A percentile compares a stretch with the other conserved stretches of the same genome.
These are phyloP conservation scores for Suricata suricatta DNA, from an alignment of 2,113 vertebrate genomes.

Conservation along the genomic window DNA sequence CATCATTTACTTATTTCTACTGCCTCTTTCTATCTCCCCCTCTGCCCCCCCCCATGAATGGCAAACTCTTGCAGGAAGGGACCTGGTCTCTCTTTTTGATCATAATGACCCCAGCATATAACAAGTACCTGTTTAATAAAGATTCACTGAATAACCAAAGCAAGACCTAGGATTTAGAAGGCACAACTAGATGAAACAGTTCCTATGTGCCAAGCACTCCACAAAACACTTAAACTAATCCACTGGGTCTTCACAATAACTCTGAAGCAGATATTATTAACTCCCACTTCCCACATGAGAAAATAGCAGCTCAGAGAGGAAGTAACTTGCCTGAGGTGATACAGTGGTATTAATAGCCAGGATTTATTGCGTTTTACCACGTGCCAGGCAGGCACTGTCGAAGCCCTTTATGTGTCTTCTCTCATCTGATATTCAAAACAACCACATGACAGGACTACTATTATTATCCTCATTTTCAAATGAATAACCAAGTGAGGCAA, in stretches of 20 bases:
- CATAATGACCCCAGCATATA: not conserved
- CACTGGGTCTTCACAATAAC: not conserved
- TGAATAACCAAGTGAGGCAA: conserved; percentile 45
- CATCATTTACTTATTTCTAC: conserved; percentile 21
- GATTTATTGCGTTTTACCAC: conserved; percentile 50
- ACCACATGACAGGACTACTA: not conserved
- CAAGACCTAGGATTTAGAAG: not conserved
- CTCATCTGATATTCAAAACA: conserved; percentile 35
- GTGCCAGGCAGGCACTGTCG: not conserved
- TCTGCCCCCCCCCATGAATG: not conserved
- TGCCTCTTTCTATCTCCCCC: not conserved
- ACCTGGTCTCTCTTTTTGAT: not conserved
- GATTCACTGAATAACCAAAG: not conserved
- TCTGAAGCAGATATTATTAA: conserved; percentile 19
- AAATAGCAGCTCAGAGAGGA: not conserved
- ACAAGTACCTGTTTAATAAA: not conserved
- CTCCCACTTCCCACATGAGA: not conserved
- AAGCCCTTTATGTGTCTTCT: not conserved
- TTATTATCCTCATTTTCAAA: conserved; percentile 52
- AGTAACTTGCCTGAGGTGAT: conserved; percentile 23
- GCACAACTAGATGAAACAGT: not conserved
- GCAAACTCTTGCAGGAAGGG: not conserved
- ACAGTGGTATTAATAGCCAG: not conserved
- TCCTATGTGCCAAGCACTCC: not conserved
- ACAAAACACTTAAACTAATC: not conserved